phyloP scores from a whole-genome alignment of 2,113 vertebrate genomes.

The Bufo bufo region DNA sequence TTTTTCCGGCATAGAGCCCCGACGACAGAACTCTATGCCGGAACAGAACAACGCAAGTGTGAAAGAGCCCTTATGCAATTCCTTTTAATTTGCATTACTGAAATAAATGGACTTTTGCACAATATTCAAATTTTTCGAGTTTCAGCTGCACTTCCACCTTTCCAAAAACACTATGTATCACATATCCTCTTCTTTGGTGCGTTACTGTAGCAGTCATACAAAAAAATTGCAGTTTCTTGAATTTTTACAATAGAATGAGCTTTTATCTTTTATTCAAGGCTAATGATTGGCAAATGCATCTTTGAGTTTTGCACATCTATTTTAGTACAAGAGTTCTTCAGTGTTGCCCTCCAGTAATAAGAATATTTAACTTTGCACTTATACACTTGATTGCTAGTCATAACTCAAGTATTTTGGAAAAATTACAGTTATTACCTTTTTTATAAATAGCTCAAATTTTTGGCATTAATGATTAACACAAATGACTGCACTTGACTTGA shows the following conservation, averaged over 20 bases:
- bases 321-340: slow-evolving; percentile 29
- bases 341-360: neutral
- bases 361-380: slow-evolving; percentile 11
- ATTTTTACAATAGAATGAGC: neutral
- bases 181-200: neutral
- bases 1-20: no score
- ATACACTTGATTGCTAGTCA: slow-evolving; percentile 24
- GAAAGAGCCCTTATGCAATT: no score
- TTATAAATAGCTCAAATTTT: neutral
- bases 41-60: no score
- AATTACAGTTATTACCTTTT: slow-evolving; percentile 12
- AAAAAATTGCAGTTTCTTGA: no score
- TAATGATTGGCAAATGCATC: neutral
- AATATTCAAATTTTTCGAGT: no score
- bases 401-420: slow-evolving; percentile 21
- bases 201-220: neutral
- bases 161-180: neutral
- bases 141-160: no score
- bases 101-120: no score
- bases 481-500: slow-evolving; percentile 5
- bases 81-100: no score
- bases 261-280: neutral
- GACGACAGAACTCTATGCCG: no score
- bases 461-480: neutral
- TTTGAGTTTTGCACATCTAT: slow-evolving; percentile 15